Evolutionary conservation across 2,888 invertebrate genomes (phyloP), one percentile per base, ranked within the genome.

Genomic region (Noctuana brunneofusca): DNA sequence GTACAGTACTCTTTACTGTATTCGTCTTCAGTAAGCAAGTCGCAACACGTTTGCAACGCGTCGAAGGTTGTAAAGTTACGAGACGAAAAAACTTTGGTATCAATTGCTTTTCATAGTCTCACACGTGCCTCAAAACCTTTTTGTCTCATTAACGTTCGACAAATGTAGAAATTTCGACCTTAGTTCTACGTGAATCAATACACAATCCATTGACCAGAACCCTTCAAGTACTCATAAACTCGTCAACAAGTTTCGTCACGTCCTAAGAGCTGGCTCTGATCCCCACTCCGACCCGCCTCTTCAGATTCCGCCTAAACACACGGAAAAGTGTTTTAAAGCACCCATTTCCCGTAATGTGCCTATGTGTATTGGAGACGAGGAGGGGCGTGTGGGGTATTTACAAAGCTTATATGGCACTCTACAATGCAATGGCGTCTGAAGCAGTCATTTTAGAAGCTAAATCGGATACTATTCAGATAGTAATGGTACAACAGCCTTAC

Each of bases 311-410:
- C 50, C 41, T 52, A 43, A 32, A 46, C 58, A 52, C 43, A 53
- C 32, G 53, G 38, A 52, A 50, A 59, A 59, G 59, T 59, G 52
- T 52, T 52, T 58, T 52, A 52, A 50, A 49, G 18, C 52, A 41
- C 30, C 41, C 32, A 32, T 48, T 48, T n/a, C 14, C 30, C 5
- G 9, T 52, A 30, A 56, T 56, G 55, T 56, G 43, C 52, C 18
- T 43, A 56, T 55, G 43, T 55, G 24, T 55, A 24, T 43, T 46
- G 22, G 27, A 22, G 50, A 22, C 32, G 18, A 41, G 14, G 41
- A n/a, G n/a, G 38, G 38, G 38, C 1, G 35, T 20, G 24, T 48
- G 24, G 50, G 30, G 50, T 38, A 53, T 53, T 54, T 54, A 41
- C 54, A 14, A 18, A 41, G 54, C 41, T 41, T 20, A 54, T 38